Base-by-base conservation (phyloP, 2,888 invertebrate species). In the Rotaria sp. region DNA sequence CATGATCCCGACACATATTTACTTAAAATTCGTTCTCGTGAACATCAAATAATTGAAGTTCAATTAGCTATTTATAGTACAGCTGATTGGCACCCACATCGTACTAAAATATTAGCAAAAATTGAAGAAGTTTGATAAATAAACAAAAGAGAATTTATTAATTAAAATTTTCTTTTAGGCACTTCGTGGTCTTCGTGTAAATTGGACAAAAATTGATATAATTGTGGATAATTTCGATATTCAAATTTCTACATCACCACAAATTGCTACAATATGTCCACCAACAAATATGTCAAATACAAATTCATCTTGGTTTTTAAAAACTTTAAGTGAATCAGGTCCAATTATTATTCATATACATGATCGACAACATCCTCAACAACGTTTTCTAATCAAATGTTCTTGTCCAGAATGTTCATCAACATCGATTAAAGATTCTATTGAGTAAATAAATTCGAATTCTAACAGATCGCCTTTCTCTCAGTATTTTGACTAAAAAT, bases 21-120 rank as follows among this genome's bases (percentile, higher is more conserved):
- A 67, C 35, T 67, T 5, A 67, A 67, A 67, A 67, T 67, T 67
- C 67, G 67, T 67, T 67, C 67, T 35, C 67, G 67, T 67, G 67
- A 67, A 67, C 67, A 67, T 67, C 35, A 67, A 67, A 67, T 67
- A 7, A 67, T 67, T 10, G 67, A 67, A 35, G 67, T 67, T 21
- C 67, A 67, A 35, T 35, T 67, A 35, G 67, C 67, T 18, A 67
- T 67, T 35, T 67, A 67, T 67, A 15, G 67, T 30, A 67, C 67
- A 30, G 35, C 67, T 35, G 67, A 67, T 67, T 67, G 67, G 67
- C 18, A 67, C 35, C 18, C 67, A 67, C 21, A 35, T 21, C 67
- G 67, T 35, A 67, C 67, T 30, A 67, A 67, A 67, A 26, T 67
- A 26, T 67, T 67, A 21, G 0, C 67, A 67, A 67, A 35, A 67